Evolutionary conservation across 2,113 vertebrate genomes (phyloP).

Genomic region (Psittacara wagleri): DNA sequence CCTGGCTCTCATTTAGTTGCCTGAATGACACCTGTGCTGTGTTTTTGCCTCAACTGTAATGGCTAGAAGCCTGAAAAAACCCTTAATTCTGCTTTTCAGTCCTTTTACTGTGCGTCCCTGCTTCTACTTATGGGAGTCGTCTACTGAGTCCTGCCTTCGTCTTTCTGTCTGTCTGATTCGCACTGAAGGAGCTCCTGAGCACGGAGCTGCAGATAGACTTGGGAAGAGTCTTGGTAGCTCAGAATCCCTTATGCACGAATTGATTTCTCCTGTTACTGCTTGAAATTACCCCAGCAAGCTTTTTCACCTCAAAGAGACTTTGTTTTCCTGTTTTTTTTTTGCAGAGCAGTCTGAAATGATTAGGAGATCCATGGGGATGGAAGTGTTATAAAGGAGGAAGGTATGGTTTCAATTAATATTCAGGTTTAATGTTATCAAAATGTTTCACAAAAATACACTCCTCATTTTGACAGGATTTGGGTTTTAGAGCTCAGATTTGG

Average conservation of each 20-base stretch:
- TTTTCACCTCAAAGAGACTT: background rate
- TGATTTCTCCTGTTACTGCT: background rate
- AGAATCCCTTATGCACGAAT: background rate
- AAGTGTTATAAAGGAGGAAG: background rate
- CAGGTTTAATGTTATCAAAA: background rate
- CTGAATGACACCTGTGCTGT: background rate
- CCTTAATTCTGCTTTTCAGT: background rate
- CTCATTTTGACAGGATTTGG: background rate
- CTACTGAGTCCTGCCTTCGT: background rate
- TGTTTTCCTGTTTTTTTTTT: background rate
- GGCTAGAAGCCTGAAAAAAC: background rate
- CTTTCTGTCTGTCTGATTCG: background rate
- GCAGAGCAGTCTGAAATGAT: background rate
- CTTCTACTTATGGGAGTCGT: background rate
- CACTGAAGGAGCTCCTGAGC: background rate
- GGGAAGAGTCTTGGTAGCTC: background rate
- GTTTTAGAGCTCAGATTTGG: background rate
- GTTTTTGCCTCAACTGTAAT: background rate
- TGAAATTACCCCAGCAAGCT: background rate
- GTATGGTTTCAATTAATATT: constrained; percentile 24
- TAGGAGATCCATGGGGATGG: background rate
- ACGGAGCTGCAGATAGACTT: background rate
- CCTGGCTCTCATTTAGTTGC: background rate
- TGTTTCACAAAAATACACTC: background rate
- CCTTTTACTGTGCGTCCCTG: background rate